Percentiles rank a stretch among this genome's conserved stretches.
These are phyloP conservation scores for Latrodectus elegans DNA, from an alignment of 2,888 invertebrate species.

Conservation along the genomic window DNA sequence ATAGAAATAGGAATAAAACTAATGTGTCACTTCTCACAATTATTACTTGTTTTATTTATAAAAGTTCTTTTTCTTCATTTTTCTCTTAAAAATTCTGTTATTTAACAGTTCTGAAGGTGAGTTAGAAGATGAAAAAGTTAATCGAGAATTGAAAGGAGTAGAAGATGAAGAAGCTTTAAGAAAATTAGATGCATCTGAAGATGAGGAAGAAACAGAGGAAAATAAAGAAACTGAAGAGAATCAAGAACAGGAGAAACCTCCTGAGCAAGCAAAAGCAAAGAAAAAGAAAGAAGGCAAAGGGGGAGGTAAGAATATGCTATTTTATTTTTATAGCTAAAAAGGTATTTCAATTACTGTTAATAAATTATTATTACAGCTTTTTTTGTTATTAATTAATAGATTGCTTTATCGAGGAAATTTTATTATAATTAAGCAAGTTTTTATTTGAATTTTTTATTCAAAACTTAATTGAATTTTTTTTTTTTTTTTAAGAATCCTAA, in stretches of 20 bases:
- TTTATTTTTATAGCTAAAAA: neutral
- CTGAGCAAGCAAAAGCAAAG: slow-evolving; percentile 35
- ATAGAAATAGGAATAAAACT: no score
- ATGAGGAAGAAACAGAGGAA: slow-evolving; percentile 87
- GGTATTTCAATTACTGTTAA: neutral
- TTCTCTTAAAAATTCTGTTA: neutral
- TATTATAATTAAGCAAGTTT: no score
- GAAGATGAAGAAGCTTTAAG: slow-evolving; percentile 92
- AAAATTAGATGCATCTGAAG: slow-evolving; percentile 90
- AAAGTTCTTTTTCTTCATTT: neutral
- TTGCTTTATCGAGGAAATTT: no score
- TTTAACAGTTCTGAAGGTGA: slow-evolving; percentile 48
- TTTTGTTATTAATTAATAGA: neutral
- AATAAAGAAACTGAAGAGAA: slow-evolving; percentile 81
- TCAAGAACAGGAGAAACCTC: slow-evolving; percentile 81
- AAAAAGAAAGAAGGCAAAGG: slow-evolving; percentile 63
- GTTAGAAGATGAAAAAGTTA: slow-evolving; percentile 70
- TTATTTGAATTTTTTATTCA: no score
- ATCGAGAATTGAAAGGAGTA: slow-evolving; percentile 79
- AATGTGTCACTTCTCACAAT: neutral
- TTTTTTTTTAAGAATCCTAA: no score
- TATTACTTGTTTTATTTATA: neutral
- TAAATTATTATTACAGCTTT: neutral
- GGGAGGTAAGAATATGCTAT: neutral
- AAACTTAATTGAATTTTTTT: no score